Evolutionary conservation across 2,797 vertebrate genomes (phyloP).

Genomic region (Sebastes matsubarae): DNA sequence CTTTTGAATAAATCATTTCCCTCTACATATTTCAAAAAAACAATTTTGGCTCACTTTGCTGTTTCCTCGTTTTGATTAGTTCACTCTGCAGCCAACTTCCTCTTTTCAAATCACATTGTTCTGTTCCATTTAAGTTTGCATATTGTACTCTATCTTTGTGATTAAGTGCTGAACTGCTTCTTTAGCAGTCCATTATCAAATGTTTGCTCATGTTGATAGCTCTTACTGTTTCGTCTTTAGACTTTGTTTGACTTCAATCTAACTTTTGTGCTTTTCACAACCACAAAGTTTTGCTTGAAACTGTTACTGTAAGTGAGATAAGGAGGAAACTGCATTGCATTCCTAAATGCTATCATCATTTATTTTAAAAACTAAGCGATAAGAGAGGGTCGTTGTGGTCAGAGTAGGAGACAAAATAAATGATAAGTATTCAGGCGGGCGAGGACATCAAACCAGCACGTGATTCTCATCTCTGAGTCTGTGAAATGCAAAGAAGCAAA

Average conservation of each 20-base stretch:
- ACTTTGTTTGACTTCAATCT: conserved; percentile 3
- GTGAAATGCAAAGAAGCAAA: conserved; percentile 20
- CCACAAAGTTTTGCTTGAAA: background rate
- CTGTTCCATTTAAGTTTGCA: background rate
- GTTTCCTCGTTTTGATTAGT: conserved; percentile 13
- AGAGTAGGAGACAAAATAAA: conserved; percentile 29
- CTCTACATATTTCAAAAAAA: background rate
- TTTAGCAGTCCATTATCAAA: conserved; percentile 1
- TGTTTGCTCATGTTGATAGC: background rate
- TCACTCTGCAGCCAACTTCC: background rate
- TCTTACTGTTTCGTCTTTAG: conserved; percentile 3
- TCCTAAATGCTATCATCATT: conserved; percentile 6
- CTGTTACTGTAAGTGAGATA: conserved; percentile 13
- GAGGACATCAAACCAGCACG: background rate
- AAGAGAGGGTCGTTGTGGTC: conserved; percentile 14
- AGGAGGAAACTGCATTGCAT: background rate
- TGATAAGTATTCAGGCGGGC: conserved; percentile 25
- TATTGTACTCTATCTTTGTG: background rate
- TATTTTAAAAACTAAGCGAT: conserved; percentile 32
- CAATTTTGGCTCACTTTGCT: background rate
- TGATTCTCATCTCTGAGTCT: conserved; percentile 5
- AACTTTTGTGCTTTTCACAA: background rate
- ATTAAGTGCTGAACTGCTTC: background rate
- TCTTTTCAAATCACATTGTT: background rate
- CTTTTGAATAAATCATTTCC: background rate